Conservation (phyloP, 2,113 vertebrate genomes). For the Bubo bubo region DNA sequence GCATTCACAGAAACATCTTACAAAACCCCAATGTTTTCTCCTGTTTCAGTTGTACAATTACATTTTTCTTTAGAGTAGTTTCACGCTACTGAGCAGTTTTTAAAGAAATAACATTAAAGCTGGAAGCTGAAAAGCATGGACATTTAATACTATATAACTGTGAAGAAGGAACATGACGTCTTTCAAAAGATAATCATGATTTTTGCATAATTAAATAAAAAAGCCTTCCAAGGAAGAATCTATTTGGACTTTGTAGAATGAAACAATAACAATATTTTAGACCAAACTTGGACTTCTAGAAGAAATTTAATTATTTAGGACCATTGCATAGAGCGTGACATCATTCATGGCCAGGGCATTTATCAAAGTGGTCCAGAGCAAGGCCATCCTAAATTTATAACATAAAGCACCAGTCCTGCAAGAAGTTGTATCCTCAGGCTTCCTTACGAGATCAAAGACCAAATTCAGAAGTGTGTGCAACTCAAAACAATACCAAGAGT, state of each 20-base stretch:
- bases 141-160: background rate
- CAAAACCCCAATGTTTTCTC: background rate
- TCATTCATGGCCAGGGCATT: background rate
- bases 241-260: background rate
- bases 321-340: background rate
- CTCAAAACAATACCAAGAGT: background rate
- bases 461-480: background rate
- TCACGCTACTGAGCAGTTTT: background rate
- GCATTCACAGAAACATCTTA: background rate
- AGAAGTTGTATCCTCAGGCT: background rate
- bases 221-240: background rate
- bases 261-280: background rate
- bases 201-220: conserved; percentile 23
- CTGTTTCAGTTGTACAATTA: background rate
- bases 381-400: background rate
- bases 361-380: background rate
- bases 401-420: background rate
- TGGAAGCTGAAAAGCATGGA: background rate
- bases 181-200: conserved; percentile 1
- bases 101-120: background rate
- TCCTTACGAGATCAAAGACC: background rate
- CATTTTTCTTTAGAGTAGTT: background rate
- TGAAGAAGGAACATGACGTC: background rate
- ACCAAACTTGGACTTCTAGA: background rate
- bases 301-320: conserved; percentile 12